phyloP scores from a whole-genome alignment of 2,888 invertebrate species.

The Exephanes ischioxanthus region DNA sequence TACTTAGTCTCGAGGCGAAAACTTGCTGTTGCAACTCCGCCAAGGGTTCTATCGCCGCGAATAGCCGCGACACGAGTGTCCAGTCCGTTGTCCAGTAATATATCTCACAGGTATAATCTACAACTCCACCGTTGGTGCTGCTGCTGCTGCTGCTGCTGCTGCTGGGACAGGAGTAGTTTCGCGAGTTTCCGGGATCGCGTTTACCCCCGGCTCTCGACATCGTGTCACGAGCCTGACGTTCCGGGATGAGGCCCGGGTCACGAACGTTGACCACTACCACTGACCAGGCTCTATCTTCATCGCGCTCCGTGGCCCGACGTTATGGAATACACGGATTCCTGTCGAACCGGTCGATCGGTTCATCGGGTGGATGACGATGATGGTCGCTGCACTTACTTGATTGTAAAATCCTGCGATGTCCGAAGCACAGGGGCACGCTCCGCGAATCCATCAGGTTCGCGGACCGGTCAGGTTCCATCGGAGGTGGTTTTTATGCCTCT shows the following conservation, averaged over 20 bases:
- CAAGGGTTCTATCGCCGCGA: neutral
- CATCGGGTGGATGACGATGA: slow-evolving; percentile 63
- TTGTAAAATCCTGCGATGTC: neutral
- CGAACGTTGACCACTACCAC: slow-evolving; percentile 60
- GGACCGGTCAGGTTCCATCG: slow-evolving; percentile 48
- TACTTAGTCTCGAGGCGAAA: neutral
- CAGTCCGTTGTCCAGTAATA: slow-evolving; percentile 15
- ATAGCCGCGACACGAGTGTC: slow-evolving; percentile 10
- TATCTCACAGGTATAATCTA: slow-evolving; percentile 53
- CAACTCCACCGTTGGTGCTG: slow-evolving; percentile 23
- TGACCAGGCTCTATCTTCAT: slow-evolving; percentile 25
- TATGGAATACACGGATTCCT: slow-evolving; percentile 14
- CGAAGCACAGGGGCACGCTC: slow-evolving; percentile 39
- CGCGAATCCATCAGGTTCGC: slow-evolving; percentile 51
- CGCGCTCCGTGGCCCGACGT: neutral
- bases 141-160: slow-evolving; percentile 32
- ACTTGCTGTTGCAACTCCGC: slow-evolving; percentile 33
- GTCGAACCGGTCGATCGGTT: slow-evolving; percentile 69
- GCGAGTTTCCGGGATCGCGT: slow-evolving; percentile 62
- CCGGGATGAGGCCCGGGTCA: slow-evolving; percentile 64
- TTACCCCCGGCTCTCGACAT: slow-evolving; percentile 34
- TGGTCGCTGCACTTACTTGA: slow-evolving; percentile 13
- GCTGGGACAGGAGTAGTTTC: slow-evolving; percentile 63
- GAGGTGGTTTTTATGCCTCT: neutral
- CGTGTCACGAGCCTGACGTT: slow-evolving; percentile 58